Percentiles rank a stretch among this genome's conserved stretches.
Evolutionary conservation across 2,888 invertebrate species (phyloP).

Genomic region (Xylophagus ater): DNA sequence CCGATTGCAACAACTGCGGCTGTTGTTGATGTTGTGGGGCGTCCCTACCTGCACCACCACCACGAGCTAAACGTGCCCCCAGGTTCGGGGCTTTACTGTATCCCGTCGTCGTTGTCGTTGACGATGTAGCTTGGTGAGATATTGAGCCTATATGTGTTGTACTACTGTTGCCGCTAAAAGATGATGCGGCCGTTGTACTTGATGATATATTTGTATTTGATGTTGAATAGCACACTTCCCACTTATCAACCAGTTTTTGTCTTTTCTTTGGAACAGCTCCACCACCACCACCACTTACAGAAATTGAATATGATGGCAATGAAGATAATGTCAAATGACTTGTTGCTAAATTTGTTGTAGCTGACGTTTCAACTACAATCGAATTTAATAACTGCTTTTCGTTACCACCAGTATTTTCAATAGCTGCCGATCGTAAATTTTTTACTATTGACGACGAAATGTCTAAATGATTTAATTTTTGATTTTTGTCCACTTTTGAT

Average conservation of each 20-base stretch:
- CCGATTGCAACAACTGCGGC: conserved; percentile 13
- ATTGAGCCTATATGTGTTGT: conserved; percentile 19
- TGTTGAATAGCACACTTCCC: conserved; percentile 5
- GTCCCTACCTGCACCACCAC: conserved; percentile 27
- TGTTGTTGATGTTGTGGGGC: conserved; percentile 22
- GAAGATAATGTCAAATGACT: conserved; percentile 4
- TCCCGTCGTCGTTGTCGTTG: conserved; percentile 32
- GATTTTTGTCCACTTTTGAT: conserved; percentile 17
- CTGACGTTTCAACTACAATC: conserved; percentile 2
- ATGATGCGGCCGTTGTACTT: conserved; percentile 16
- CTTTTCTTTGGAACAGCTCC: conserved; percentile 20
- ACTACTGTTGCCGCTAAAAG: conserved; percentile 18
- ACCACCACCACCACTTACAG: conserved; percentile 12
- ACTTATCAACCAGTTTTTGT: conserved; percentile 17
- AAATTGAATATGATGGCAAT: conserved; percentile 12
- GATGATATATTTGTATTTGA: conserved; percentile 15
- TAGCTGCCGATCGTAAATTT: conserved; percentile 13
- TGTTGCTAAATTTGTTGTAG: conserved; percentile 7
- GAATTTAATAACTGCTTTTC: neutral
- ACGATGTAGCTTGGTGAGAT: conserved; percentile 20
- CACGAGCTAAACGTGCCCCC: conserved; percentile 33
- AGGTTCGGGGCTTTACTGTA: conserved; percentile 34
- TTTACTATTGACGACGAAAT: conserved; percentile 10
- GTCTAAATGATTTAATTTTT: conserved; percentile 5
- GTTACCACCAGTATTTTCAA: conserved; percentile 12